Evolutionary conservation across 2,113 vertebrate genomes (phyloP).

Genomic region (Rhinichthys klamathensis): DNA sequence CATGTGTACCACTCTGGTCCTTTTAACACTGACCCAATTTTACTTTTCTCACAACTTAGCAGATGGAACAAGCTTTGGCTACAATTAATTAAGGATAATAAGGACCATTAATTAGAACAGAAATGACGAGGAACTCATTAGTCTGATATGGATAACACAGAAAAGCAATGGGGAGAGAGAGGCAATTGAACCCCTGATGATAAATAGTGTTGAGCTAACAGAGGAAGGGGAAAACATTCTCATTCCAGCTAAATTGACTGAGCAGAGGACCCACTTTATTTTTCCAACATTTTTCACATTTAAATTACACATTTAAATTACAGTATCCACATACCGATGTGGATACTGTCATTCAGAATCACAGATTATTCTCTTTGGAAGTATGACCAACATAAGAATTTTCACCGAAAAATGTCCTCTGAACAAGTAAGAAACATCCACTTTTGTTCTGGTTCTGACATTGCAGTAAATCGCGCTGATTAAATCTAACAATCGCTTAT

Average conservation of each 20-base stretch:
- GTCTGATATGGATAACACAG: constrained; percentile 70
- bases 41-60: constrained; percentile 65
- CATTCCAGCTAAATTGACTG: constrained; percentile 66
- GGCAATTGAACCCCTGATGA: constrained; percentile 69
- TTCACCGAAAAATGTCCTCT: too few species aligned
- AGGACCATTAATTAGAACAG: constrained; percentile 77
- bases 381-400: too few species aligned
- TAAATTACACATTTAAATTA: constrained; percentile 62
- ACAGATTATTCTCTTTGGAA: too few species aligned
- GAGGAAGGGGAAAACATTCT: constrained; percentile 57
- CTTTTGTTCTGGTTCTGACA: too few species aligned
- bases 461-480: too few species aligned
- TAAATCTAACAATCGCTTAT: too few species aligned
- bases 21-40: constrained; percentile 72
- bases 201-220: constrained; percentile 66
- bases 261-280: constrained; percentile 58
- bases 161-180: constrained; percentile 67
- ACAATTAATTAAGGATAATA: constrained; percentile 82
- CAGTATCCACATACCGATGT: too few species aligned
- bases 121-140: constrained; percentile 74
- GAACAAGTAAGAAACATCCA: too few species aligned
- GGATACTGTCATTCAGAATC: too few species aligned
- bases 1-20: constrained; percentile 44
- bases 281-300: constrained; percentile 60
- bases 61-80: constrained; percentile 69